phyloP scores from a whole-genome alignment of 2,113 vertebrate genomes.

The Toxotes jaculatrix region DNA sequence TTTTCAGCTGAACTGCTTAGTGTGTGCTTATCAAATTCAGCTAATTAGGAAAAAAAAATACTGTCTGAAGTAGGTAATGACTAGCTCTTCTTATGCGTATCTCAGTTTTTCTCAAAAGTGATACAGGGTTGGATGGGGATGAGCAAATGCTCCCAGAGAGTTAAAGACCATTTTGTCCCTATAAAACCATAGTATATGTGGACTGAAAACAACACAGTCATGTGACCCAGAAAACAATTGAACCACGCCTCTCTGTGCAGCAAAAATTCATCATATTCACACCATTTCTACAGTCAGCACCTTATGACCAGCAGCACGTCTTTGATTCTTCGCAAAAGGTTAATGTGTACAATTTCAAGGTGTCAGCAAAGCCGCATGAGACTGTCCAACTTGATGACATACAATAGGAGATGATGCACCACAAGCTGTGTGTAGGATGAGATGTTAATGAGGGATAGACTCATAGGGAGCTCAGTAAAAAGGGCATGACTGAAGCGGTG shows the following conservation, averaged over 20 bases:
- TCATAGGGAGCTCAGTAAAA: background rate
- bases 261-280: background rate
- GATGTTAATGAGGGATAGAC: background rate
- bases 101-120: background rate
- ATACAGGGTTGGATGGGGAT: background rate
- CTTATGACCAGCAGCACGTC: slow-evolving; percentile 37
- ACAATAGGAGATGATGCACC: slow-evolving; percentile 8
- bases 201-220: slow-evolving; percentile 3
- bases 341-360: slow-evolving; percentile 13
- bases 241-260: background rate
- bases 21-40: background rate
- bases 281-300: background rate
- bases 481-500: background rate
- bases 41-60: background rate
- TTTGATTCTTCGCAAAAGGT: background rate
- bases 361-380: background rate
- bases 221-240: background rate
- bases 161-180: background rate
- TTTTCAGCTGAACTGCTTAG: background rate
- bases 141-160: background rate
- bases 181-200: background rate
- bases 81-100: background rate
- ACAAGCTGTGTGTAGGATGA: background rate
- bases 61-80: background rate
- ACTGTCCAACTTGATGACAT: background rate